These are phyloP conservation scores for Polypterus senegalus DNA, from an alignment of 2,113 vertebrate genomes.

Conservation along the genomic window DNA sequence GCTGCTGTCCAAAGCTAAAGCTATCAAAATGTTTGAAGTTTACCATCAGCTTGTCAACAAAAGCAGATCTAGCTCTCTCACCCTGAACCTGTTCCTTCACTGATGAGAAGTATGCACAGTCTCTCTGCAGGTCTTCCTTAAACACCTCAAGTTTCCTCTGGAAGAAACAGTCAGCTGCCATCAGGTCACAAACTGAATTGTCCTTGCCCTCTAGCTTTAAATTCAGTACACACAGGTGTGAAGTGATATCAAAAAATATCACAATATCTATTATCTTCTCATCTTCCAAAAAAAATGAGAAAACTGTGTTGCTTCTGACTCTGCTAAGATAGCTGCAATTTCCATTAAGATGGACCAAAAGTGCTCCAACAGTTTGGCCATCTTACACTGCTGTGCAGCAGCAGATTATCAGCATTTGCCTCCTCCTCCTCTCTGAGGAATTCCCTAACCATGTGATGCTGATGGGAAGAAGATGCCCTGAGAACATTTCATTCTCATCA, in stretches of 20 bases:
- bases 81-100: constrained; percentile 19
- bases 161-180: constrained; percentile 5
- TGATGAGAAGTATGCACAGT: constrained; percentile 16
- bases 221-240: constrained; percentile 4
- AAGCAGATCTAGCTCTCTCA: constrained; percentile 15
- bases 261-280: constrained; percentile 6
- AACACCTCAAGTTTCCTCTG: not conserved
- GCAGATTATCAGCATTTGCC: not conserved
- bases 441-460: constrained; percentile 14
- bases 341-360: constrained; percentile 6
- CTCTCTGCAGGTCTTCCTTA: constrained; percentile 15
- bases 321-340: constrained; percentile 12
- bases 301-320: constrained; percentile 9
- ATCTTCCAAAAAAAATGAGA: constrained; percentile 8
- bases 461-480: constrained; percentile 17
- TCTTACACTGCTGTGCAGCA: not conserved
- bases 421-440: constrained; percentile 16
- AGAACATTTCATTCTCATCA: constrained; percentile 11
- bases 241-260: constrained; percentile 10
- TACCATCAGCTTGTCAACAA: constrained; percentile 18
- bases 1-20: constrained; percentile 18
- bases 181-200: constrained; percentile 4
- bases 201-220: constrained; percentile 9
- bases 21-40: constrained; percentile 19
- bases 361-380: constrained; percentile 13